Percentiles rank a stretch among this genome's conserved stretches.
Conservation (phyloP, 2,113 vertebrate genomes). For the Leucopternis melanops region DNA sequence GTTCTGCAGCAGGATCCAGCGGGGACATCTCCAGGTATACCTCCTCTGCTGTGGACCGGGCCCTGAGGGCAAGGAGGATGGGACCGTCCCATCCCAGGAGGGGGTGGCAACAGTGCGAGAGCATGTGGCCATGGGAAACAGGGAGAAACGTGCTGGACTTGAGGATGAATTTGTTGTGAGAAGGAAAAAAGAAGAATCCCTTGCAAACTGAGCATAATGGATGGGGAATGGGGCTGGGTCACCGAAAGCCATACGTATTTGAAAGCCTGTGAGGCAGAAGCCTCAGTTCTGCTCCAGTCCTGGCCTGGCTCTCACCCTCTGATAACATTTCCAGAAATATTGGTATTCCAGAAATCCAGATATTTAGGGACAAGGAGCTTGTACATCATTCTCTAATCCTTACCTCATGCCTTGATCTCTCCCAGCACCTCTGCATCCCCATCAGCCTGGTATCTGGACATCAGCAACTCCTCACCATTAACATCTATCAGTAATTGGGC, state of each 20-base stretch:
- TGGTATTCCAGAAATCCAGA: no score
- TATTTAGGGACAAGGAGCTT: neutral
- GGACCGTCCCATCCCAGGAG: rapidly evolving
- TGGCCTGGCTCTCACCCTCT: neutral
- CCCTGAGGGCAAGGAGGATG: neutral
- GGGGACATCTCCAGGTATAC: neutral
- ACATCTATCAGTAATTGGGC: neutral
- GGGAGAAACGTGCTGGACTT: neutral
- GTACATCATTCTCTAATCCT: neutral
- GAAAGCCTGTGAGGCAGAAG: neutral
- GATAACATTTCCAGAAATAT: neutral
- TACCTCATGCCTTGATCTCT: neutral
- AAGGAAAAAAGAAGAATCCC: neutral
- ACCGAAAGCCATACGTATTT: neutral
- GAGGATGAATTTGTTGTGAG: neutral
- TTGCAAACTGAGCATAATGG: neutral
- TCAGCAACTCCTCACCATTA: neutral
- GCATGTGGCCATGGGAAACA: neutral
- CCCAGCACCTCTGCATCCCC: neutral
- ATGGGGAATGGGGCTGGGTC: neutral
- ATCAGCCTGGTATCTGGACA: neutral
- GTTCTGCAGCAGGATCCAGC: neutral
- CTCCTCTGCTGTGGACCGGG: neutral
- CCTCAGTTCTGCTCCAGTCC: neutral
- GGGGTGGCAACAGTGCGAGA: rapidly evolving